Base-by-base conservation (phyloP, 1,140 invertebrate genomes). In the Dermatophagoides farinae region DNA sequence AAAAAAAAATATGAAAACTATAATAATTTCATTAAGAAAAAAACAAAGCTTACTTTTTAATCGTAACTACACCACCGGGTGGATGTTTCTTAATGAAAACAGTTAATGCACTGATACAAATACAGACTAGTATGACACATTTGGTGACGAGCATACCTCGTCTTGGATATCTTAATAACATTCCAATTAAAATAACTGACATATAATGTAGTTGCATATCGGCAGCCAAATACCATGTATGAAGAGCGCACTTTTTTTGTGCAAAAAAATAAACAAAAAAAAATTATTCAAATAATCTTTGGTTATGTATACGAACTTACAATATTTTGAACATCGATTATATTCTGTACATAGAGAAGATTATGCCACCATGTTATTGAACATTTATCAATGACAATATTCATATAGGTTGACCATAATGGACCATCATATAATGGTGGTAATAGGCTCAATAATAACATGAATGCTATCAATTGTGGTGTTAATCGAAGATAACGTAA, bases 161-260 rank as follows among this genome's bases (percentile, higher is more conserved):
- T 37, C 5, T 37, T 14, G 14, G 23, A 41, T 50, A 64, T 31
- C 54, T 64, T 8, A 72, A 50, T 11, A 67, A 65, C 11, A 68
- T 51, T 6, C 72, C 22, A 10, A 72, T 62, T 8, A 43, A 16
- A 20, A 72, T n/a, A 4, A 69, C 69, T 37, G 64, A 61, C 10
- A 71, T 61, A 1, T 69, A 31, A 52, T 66, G 71, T 40, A 72
- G 67, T 65, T 72, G 71, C 60, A 72, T 68, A 63, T 72, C 71
- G 49, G 67, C 67, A 0, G 69, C 71, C 22, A 70, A 65, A 63
- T 71, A 72, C 68, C 70, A 72, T 14, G 71, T 65, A 61, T 70
- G 70, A 9, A 60, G 61, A 39, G 71, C 64, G 57, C 71, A 72
- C 70, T 68, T 18, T 44, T 18, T 18, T 18, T 12, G 8, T 8